Percentiles rank a stretch among this genome's conserved stretches.
These are phyloP conservation scores for Choreutis nemorana DNA, from an alignment of 2,888 invertebrate species.

Conservation along the genomic window DNA sequence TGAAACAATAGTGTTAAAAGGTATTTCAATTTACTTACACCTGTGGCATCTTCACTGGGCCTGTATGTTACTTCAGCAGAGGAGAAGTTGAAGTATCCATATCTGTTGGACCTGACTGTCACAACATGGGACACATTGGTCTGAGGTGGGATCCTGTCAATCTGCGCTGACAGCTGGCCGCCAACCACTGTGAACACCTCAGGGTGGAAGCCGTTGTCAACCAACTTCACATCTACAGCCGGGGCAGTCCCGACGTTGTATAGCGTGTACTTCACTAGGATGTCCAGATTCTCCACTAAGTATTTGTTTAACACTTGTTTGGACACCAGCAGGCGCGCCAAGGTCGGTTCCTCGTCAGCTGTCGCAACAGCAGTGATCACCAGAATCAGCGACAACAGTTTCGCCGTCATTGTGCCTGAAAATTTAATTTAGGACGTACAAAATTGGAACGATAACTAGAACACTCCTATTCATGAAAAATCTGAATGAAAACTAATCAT, in stretches of 20 bases:
- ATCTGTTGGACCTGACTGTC: constrained; percentile 87
- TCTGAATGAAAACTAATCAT: too few species aligned
- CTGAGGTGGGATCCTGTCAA: constrained; percentile 91
- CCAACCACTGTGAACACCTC: constrained; percentile 90
- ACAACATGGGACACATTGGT: constrained; percentile 95
- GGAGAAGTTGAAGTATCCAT: constrained; percentile 96
- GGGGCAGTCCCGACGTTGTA: constrained; percentile 93
- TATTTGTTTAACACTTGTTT: constrained; percentile 97
- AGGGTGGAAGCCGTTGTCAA: constrained; percentile 91
- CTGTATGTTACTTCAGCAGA: constrained; percentile 93
- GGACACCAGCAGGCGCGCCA: constrained; percentile 86
- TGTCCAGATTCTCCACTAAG: constrained; percentile 95
- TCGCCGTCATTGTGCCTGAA: constrained; percentile 49
- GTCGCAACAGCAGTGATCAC: constrained; percentile 49
- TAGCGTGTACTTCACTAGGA: constrained; percentile 92
- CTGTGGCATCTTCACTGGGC: constrained; percentile 81
- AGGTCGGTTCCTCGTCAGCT: constrained; percentile 74
- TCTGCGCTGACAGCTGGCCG: constrained; percentile 81
- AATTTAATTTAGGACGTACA: too few species aligned
- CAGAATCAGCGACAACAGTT: constrained; percentile 50
- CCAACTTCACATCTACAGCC: constrained; percentile 87
- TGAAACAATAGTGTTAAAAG: too few species aligned
- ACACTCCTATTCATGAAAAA: too few species aligned
- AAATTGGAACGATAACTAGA: too few species aligned
- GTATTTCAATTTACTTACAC: too few species aligned